Percentiles rank a stretch among this genome's conserved stretches.
These are phyloP conservation scores for Sminthopsis crassicaudata DNA, from an alignment of 2,113 vertebrate genomes.

Conservation along the genomic window DNA sequence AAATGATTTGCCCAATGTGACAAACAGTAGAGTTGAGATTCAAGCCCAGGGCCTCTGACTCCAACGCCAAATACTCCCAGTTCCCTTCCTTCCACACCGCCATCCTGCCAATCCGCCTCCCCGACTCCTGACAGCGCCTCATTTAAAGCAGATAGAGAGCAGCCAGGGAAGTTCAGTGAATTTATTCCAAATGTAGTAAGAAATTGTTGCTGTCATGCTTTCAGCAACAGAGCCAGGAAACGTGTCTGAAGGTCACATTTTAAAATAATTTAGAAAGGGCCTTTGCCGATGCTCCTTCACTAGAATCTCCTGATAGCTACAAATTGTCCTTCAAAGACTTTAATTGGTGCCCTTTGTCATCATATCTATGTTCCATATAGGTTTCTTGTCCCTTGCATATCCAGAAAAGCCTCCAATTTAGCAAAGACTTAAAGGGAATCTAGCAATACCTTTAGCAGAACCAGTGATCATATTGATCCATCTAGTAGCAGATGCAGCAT, in stretches of 20 bases:
- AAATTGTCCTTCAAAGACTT: background rate
- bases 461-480: background rate
- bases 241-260: background rate
- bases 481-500: background rate
- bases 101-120: background rate
- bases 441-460: background rate
- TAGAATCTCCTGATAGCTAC: background rate
- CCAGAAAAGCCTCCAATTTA: background rate
- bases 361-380: background rate
- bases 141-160: constrained; percentile 2
- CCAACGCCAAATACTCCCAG: background rate
- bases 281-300: background rate
- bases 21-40: background rate
- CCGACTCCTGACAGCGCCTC: background rate
- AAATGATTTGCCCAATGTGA: background rate
- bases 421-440: background rate
- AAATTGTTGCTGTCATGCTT: constrained; percentile 2
- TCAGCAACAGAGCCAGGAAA: background rate
- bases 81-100: background rate
- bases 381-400: background rate
- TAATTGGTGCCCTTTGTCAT: background rate
- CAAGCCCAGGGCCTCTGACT: background rate
- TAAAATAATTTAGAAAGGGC: background rate
- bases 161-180: background rate
- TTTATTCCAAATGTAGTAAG: background rate